Evolutionary conservation across 1,140 invertebrate species (phyloP).

Genomic region (Coenobita brevimanus): DNA sequence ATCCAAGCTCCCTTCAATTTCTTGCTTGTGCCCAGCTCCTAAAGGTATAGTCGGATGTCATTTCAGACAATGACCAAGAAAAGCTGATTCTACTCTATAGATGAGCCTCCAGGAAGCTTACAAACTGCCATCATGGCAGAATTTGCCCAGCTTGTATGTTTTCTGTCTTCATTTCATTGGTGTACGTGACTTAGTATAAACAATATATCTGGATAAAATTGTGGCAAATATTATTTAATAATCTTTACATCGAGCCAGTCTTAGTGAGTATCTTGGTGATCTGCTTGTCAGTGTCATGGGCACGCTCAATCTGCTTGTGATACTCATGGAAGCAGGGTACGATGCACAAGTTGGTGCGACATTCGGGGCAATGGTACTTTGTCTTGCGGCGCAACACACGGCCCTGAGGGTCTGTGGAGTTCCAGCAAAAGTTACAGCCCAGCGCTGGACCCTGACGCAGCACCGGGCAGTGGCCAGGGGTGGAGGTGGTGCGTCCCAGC

Average conservation of each 20-base stretch:
- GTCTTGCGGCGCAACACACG: slow-evolving; percentile 87
- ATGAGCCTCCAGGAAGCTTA: no score
- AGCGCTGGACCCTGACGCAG: slow-evolving; percentile 85
- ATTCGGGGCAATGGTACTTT: slow-evolving; percentile 90
- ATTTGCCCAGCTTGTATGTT: no score
- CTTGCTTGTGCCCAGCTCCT: no score
- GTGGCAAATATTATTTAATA: no score
- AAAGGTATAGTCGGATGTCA: no score
- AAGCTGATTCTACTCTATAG: no score
- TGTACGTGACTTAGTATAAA: no score
- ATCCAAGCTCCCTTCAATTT: no score
- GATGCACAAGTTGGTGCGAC: slow-evolving; percentile 89
- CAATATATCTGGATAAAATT: no score
- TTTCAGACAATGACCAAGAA: no score
- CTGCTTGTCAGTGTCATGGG: slow-evolving; percentile 66
- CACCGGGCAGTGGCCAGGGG: slow-evolving; percentile 82
- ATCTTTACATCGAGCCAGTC: slow-evolving; percentile 56
- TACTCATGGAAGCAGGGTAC: slow-evolving; percentile 71
- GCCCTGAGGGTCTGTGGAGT: slow-evolving; percentile 86
- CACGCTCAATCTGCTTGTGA: slow-evolving; percentile 67
- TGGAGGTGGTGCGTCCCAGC: slow-evolving; percentile 49
- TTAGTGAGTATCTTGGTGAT: slow-evolving; percentile 69
- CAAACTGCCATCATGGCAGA: no score
- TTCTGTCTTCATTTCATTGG: no score
- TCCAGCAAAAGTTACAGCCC: slow-evolving; percentile 91